Percentiles rank a stretch among this genome's conserved stretches.
Conservation (phyloP, 2,113 vertebrate genomes). For the Ptyas mucosa region DNA sequence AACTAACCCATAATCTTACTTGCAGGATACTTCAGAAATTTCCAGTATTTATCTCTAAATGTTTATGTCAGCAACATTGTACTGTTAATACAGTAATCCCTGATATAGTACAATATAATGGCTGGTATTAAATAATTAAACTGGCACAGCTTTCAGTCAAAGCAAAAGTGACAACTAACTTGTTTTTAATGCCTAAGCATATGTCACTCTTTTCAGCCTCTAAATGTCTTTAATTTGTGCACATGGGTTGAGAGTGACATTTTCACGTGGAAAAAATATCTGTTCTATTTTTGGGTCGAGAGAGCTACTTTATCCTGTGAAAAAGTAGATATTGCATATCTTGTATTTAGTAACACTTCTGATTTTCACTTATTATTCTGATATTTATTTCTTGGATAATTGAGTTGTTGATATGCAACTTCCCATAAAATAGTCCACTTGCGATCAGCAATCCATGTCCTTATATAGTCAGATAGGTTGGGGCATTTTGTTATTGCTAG, state of each 20-base stretch:
- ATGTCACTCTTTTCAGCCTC: not conserved
- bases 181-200: not conserved
- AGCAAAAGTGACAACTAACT: not conserved
- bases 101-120: not conserved
- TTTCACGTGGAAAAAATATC: slow-evolving; percentile 51
- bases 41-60: not conserved
- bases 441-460: not conserved
- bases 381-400: not conserved
- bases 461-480: not conserved
- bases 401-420: slow-evolving; percentile 1
- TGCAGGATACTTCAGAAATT: not conserved
- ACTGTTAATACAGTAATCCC: not conserved
- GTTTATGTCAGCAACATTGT: not conserved
- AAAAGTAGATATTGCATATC: slow-evolving; percentile 41
- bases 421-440: slow-evolving; percentile 11
- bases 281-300: slow-evolving; percentile 21
- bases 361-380: slow-evolving; percentile 24
- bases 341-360: slow-evolving; percentile 21
- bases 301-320: slow-evolving; percentile 15
- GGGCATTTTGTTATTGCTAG: not conserved
- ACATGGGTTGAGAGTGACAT: slow-evolving; percentile 24
- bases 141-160: not conserved
- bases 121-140: not conserved
- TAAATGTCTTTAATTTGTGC: slow-evolving; percentile 20
- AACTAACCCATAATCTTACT: not conserved